Conservation (phyloP, 2,888 invertebrate species). For the Ptychoptera albimana region DNA sequence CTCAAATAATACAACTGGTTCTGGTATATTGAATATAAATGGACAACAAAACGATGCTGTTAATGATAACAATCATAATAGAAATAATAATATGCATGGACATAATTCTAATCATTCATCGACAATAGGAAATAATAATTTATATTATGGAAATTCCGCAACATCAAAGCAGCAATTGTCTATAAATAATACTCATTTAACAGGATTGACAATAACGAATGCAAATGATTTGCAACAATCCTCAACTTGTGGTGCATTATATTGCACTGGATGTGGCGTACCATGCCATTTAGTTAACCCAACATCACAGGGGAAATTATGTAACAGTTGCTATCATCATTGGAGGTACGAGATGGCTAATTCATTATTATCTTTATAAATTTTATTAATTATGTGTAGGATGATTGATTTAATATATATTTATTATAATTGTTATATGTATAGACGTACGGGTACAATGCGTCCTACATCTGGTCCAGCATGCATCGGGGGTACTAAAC, state of each 20-base stretch:
- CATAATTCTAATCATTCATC: no score
- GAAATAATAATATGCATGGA: no score
- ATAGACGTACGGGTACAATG: constrained; percentile 63
- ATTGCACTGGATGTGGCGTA: constrained; percentile 46
- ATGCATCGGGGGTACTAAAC: constrained; percentile 17
- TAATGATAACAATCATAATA: no score
- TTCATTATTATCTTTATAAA: constrained; percentile 8
- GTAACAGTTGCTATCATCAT: constrained; percentile 71
- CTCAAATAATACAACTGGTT: constrained; percentile 10
- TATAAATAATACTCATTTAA: constrained; percentile 1
- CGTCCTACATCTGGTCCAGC: constrained; percentile 59
- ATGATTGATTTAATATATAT: no score
- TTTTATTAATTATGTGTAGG: no score
- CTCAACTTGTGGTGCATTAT: constrained; percentile 14
- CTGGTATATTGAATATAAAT: constrained; percentile 7
- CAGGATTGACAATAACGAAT: constrained; percentile 5
- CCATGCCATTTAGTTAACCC: constrained; percentile 56
- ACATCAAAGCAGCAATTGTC: constrained; percentile 4
- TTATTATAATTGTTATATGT: neutral
- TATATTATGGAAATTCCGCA: neutral
- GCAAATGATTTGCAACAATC: constrained; percentile 8
- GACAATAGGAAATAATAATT: no score
- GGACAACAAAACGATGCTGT: constrained; percentile 7
- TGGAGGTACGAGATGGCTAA: constrained; percentile 51
- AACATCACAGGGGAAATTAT: constrained; percentile 62